phyloP scores from a whole-genome alignment of 1,140 invertebrate genomes.

The Ptiloglossa arizonensis region DNA sequence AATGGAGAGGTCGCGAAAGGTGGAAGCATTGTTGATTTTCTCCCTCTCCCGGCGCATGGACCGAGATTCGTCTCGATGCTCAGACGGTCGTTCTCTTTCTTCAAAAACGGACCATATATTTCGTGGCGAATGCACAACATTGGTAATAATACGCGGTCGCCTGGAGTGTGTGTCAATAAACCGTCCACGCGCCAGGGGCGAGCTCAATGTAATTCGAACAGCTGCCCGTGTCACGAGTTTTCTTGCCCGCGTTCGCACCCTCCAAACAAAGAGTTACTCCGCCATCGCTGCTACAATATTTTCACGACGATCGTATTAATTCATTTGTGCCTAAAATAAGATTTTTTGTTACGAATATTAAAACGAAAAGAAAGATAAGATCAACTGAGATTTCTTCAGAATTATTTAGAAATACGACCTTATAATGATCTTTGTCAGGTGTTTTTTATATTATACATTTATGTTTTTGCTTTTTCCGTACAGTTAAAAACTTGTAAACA shows the following conservation, averaged over 20 bases:
- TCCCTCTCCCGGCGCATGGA: not conserved
- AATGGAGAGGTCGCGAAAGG: not conserved
- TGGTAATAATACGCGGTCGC: conserved; percentile 48
- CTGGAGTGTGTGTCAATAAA: conserved; percentile 62
- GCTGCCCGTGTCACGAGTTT: conserved; percentile 70
- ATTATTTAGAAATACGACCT: no score
- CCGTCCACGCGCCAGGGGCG: conserved; percentile 50
- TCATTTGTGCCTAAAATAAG: not conserved
- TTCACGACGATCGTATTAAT: conserved; percentile 23
- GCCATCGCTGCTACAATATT: conserved; percentile 40
- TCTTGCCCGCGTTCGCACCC: conserved; percentile 50
- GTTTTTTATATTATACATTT: no score
- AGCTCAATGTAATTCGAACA: conserved; percentile 61
- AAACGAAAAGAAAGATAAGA: not conserved
- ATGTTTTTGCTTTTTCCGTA: no score
- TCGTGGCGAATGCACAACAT: conserved; percentile 6
- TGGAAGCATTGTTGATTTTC: conserved; percentile 11
- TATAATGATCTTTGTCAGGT: no score
- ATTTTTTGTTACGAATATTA: not conserved
- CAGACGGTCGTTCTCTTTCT: not conserved
- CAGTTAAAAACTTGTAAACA: no score
- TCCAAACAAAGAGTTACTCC: conserved; percentile 65
- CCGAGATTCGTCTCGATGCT: conserved; percentile 1
- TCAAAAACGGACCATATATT: conserved; percentile 20
- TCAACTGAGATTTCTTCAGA: no score